Evolutionary conservation across 2,888 invertebrate species (phyloP).

Genomic region (Parnassius glacialis): DNA sequence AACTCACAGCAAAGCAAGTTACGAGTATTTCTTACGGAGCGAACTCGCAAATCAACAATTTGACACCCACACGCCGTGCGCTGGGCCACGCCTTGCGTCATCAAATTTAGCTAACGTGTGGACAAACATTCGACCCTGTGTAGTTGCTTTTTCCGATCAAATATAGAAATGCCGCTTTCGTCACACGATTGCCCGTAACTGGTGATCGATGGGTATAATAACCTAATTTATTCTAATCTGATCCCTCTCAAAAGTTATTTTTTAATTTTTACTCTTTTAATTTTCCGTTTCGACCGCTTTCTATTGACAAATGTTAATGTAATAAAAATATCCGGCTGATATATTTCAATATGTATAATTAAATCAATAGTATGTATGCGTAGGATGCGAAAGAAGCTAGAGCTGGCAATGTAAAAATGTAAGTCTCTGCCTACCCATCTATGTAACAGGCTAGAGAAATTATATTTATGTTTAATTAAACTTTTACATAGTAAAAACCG

Average conservation of each 20-base stretch:
- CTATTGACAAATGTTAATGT: too few relatives aligned
- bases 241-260: background rate
- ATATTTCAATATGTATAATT: too few relatives aligned
- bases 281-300: too few relatives aligned
- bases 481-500: too few relatives aligned
- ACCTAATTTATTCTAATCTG: conserved; percentile 19
- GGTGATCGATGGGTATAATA: conserved; percentile 35
- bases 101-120: conserved; percentile 79
- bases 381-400: too few relatives aligned
- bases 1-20: conserved; percentile 45
- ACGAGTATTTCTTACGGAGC: conserved; percentile 50
- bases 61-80: conserved; percentile 57
- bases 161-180: conserved; percentile 57
- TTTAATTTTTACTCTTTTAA: too few relatives aligned
- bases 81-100: conserved; percentile 71
- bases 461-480: background rate
- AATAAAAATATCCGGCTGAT: too few relatives aligned
- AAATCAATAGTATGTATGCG: too few relatives aligned
- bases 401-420: too few relatives aligned
- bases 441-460: background rate
- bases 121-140: conserved; percentile 74
- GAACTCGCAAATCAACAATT: conserved; percentile 68
- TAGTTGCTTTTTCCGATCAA: conserved; percentile 66
- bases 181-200: conserved; percentile 36
- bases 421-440: too few relatives aligned